A percentile compares a stretch with the other conserved stretches of the same genome.
phyloP scores from a whole-genome alignment of 2,113 vertebrate genomes.

The Calidris pygmaea region DNA sequence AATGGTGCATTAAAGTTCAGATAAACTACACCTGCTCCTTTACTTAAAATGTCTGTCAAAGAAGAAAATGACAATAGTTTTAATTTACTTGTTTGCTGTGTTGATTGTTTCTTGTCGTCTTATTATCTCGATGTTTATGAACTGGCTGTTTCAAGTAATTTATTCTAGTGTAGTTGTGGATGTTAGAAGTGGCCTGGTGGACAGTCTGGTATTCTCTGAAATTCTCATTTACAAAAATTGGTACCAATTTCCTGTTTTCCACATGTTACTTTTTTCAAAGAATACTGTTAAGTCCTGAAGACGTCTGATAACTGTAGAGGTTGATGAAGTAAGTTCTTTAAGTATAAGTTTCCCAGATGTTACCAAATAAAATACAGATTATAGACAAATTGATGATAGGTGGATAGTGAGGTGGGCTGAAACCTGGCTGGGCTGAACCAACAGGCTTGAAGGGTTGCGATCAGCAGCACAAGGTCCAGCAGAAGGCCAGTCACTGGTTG shows the following conservation, averaged over 20 bases:
- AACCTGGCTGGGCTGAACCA: background rate
- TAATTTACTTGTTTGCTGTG: background rate
- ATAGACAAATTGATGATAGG: background rate
- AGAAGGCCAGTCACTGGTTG: background rate
- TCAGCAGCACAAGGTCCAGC: background rate
- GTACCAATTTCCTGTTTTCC: background rate
- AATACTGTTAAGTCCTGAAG: background rate
- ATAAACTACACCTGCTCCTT: background rate
- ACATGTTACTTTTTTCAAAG: background rate
- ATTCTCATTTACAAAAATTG: background rate
- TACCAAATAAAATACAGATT: background rate
- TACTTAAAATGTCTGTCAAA: background rate
- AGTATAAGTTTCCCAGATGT: background rate
- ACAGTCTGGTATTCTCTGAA: background rate
- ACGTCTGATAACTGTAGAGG: background rate
- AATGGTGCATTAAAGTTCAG: background rate
- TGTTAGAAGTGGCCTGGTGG: background rate
- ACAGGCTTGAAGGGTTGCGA: background rate
- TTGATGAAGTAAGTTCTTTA: background rate
- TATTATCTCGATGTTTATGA: background rate
- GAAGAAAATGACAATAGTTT: background rate
- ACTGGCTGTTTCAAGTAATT: background rate
- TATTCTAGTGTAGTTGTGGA: background rate
- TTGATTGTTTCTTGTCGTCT: background rate
- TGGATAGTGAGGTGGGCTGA: background rate